phyloP scores from a whole-genome alignment of 2,888 invertebrate genomes.

The Dolomedes plantarius region DNA sequence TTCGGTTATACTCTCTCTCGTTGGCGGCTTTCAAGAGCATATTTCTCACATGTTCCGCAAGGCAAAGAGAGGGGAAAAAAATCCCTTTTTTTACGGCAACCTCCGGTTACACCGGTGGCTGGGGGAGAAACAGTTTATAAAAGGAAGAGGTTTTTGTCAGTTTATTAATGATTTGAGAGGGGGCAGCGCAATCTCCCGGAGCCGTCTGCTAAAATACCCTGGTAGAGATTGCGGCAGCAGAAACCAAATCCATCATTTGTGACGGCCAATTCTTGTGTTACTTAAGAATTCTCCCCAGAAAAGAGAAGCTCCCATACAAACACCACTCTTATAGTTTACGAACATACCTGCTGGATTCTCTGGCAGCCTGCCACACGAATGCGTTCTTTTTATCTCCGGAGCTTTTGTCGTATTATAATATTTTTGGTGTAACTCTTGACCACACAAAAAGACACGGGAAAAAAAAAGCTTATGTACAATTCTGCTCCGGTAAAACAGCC shows the following conservation, averaged over 20 bases:
- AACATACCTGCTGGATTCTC: constrained; percentile 59
- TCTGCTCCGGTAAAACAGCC: too few species aligned
- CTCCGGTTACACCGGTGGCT: not conserved
- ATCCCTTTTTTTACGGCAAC: constrained; percentile 45
- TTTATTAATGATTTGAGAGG: constrained; percentile 64
- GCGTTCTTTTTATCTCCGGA: not conserved
- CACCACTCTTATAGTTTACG: constrained; percentile 40
- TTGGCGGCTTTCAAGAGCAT: constrained; percentile 7
- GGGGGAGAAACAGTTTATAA: constrained; percentile 39
- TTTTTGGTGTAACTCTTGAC: too few species aligned
- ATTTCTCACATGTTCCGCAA: not conserved
- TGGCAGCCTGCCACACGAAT: constrained; percentile 57
- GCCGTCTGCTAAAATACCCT: constrained; percentile 16
- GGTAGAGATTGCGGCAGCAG: constrained; percentile 66
- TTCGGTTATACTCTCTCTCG: not conserved
- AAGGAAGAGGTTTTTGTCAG: constrained; percentile 67
- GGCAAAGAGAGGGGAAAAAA: not conserved
- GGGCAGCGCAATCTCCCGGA: constrained; percentile 47
- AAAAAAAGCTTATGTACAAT: too few species aligned
- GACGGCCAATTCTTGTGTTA: constrained; percentile 67
- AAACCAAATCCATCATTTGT: constrained; percentile 70
- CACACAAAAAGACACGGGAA: too few species aligned
- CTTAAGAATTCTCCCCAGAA: constrained; percentile 9
- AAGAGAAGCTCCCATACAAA: constrained; percentile 27
- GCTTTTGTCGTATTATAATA: too few species aligned